Evolutionary conservation across 2,888 invertebrate genomes (phyloP).

Genomic region (Apoderus coryli): DNA sequence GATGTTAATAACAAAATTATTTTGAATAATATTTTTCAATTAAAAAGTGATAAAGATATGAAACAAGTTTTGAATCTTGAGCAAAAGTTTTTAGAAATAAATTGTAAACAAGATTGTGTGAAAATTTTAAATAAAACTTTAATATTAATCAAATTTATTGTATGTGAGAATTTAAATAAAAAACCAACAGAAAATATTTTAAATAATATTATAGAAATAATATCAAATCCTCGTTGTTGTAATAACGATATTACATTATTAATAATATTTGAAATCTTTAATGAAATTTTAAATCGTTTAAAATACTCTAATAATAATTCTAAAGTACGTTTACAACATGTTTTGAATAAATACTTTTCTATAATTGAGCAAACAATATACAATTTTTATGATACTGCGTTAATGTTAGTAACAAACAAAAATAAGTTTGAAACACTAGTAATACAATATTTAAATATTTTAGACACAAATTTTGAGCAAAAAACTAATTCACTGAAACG

Average conservation of each 20-base stretch:
- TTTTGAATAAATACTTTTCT: too few species aligned
- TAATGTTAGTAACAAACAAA: slow-evolving; percentile 12
- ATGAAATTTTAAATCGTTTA: slow-evolving; percentile 17
- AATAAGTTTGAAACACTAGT: slow-evolving; percentile 18
- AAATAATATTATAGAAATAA: too few species aligned
- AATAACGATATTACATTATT: slow-evolving; percentile 20
- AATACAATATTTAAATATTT: slow-evolving; percentile 14
- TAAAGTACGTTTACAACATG: too few species aligned
- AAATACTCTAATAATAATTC: slow-evolving; percentile 13
- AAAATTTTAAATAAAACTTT: slow-evolving; percentile 23
- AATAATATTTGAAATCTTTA: slow-evolving; percentile 21
- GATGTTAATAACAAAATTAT: slow-evolving; percentile 26
- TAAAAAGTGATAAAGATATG: slow-evolving; percentile 27
- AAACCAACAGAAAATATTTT: slow-evolving; percentile 16
- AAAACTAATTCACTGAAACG: too few species aligned
- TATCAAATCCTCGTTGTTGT: too few species aligned
- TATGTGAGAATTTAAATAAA: slow-evolving; percentile 20
- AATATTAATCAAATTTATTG: slow-evolving; percentile 22
- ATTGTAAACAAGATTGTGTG: slow-evolving; percentile 16
- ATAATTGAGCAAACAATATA: slow-evolving; percentile 24
- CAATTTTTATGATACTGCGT: slow-evolving; percentile 19
- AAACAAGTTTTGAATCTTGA: slow-evolving; percentile 25
- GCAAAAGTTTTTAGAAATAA: slow-evolving; percentile 23
- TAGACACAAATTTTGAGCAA: too few species aligned
- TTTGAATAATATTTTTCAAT: too few species aligned